Evolutionary conservation across 2,113 vertebrate genomes (phyloP).

Genomic region (Bubalus kerabau): DNA sequence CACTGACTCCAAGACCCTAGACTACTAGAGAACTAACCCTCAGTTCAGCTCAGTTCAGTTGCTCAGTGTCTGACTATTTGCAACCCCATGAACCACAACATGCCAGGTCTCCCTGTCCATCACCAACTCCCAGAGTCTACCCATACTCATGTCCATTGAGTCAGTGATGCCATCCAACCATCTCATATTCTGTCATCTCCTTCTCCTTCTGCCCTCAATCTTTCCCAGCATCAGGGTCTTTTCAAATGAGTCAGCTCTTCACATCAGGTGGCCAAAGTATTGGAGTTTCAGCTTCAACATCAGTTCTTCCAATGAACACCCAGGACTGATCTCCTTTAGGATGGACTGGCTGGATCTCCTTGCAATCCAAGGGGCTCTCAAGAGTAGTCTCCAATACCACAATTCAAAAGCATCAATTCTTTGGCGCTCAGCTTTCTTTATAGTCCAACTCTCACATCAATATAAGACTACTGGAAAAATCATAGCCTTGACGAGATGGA

Average conservation of each 20-base stretch:
- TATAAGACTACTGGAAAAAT: background rate
- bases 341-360: background rate
- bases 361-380: background rate
- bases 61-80: background rate
- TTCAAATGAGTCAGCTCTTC: background rate
- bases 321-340: background rate
- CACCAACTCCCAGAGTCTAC: background rate
- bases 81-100: background rate
- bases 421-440: background rate
- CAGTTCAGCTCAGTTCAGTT: background rate
- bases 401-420: background rate
- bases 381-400: background rate
- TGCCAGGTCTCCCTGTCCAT: background rate
- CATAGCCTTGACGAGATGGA: background rate
- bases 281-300: background rate
- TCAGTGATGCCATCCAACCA: background rate
- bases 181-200: background rate
- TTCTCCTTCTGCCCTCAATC: background rate
- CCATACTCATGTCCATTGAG: background rate
- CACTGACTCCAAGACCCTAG: background rate
- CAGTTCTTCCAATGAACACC: background rate
- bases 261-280: background rate
- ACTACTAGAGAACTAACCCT: background rate
- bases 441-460: background rate
- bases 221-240: background rate